Conservation (phyloP, 2,888 invertebrate species). For the Girardia tigrina region DNA sequence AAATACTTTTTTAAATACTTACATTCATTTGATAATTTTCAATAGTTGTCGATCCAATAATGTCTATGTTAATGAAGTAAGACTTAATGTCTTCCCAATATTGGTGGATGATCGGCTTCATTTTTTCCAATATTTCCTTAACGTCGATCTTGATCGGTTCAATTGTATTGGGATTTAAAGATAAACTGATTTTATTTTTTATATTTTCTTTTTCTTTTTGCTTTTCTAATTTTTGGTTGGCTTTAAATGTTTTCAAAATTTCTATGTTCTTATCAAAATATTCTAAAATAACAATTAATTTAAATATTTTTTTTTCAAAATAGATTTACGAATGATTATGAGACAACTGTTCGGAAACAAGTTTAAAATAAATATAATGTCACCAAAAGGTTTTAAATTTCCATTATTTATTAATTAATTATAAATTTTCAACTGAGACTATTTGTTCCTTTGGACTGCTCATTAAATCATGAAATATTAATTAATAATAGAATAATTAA, state of each 20-base stretch:
- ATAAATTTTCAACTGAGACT: too few species aligned
- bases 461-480: too few species aligned
- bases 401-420: too few species aligned
- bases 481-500: too few species aligned
- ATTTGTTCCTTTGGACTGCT: too few species aligned
- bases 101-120: background rate
- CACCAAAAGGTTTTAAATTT: too few species aligned
- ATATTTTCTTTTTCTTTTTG: background rate
- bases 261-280: background rate
- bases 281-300: background rate
- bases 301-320: too few species aligned
- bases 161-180: background rate
- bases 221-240: background rate
- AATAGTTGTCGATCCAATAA: background rate
- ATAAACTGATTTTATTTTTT: background rate
- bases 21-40: background rate
- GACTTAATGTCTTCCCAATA: slow-evolving; percentile 2
- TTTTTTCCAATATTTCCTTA: background rate
- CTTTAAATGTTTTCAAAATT: background rate
- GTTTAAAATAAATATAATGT: too few species aligned
- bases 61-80: background rate
- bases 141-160: background rate
- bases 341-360: too few species aligned
- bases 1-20: background rate
- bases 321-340: too few species aligned